A percentile compares a stretch with the other conserved stretches of the same genome.
Evolutionary conservation across 2,797 vertebrate genomes (phyloP).

Genomic region (Sardinella longiceps): DNA sequence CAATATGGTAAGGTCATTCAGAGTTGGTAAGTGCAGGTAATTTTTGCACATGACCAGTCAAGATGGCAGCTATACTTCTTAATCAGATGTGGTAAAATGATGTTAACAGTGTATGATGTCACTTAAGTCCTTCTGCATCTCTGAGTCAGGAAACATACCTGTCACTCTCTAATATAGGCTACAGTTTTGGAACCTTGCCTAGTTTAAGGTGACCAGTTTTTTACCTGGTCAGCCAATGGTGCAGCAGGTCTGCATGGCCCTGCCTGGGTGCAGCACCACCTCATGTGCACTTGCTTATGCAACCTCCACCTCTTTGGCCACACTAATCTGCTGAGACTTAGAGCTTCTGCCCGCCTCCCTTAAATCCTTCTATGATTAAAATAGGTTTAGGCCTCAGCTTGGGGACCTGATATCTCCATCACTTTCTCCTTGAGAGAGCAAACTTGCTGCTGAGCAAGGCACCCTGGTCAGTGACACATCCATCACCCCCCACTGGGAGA

Average conservation of each 20-base stretch:
- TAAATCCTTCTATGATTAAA: constrained; percentile 53
- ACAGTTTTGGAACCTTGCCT: background rate
- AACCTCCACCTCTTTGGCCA: constrained; percentile 34
- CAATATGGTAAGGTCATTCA: background rate
- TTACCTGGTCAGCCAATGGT: background rate
- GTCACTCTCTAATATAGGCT: background rate
- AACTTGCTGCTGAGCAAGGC: background rate
- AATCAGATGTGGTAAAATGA: background rate
- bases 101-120: background rate
- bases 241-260: background rate
- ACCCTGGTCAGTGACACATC: background rate
- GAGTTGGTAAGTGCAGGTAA: background rate
- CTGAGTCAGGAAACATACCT: background rate
- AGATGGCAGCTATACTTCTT: background rate
- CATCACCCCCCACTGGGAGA: background rate
- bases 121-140: background rate
- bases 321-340: constrained; percentile 53
- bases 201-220: background rate
- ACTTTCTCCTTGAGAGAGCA: constrained; percentile 19
- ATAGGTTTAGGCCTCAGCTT: constrained; percentile 52
- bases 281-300: constrained; percentile 48
- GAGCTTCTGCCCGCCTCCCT: constrained; percentile 48
- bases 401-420: constrained; percentile 15
- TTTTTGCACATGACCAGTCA: background rate
- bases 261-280: constrained; percentile 44